These are phyloP conservation scores for Littorina saxatilis DNA, from an alignment of 1,140 invertebrate species.

Conservation along the genomic window DNA sequence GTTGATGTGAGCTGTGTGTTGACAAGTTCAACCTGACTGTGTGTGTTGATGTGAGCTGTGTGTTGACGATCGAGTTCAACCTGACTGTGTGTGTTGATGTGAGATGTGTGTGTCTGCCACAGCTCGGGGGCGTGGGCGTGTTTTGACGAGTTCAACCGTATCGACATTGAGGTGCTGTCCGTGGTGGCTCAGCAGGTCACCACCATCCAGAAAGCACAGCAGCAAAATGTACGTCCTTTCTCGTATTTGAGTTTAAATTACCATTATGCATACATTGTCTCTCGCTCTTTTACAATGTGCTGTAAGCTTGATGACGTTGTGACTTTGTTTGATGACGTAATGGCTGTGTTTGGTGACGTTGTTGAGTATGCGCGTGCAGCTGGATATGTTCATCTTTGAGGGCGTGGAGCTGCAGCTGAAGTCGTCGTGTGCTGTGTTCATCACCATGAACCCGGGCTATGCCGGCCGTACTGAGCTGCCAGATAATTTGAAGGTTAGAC, in stretches of 20 bases:
- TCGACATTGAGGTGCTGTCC: conserved; percentile 76
- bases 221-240: conserved; percentile 38
- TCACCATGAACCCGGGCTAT: conserved; percentile 80
- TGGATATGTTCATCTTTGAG: conserved; percentile 76
- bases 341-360: too few species aligned
- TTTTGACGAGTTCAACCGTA: conserved; percentile 78
- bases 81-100: neutral
- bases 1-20: too few species aligned
- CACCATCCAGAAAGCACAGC: conserved; percentile 73
- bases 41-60: too few species aligned
- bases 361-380: conserved; percentile 46
- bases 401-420: conserved; percentile 74
- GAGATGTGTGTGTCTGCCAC: conserved; percentile 1
- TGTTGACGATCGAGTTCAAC: too few species aligned
- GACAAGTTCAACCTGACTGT: too few species aligned
- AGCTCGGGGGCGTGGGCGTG: conserved; percentile 77
- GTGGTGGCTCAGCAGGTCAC: conserved; percentile 77
- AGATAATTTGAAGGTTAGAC: conserved; percentile 74
- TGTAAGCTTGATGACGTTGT: too few species aligned
- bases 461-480: conserved; percentile 80
- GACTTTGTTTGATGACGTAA: too few species aligned
- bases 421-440: conserved; percentile 75
- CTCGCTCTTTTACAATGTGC: too few species aligned
- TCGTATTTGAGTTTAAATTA: too few species aligned
- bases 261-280: too few species aligned